Evolutionary conservation across 2,888 invertebrate species (phyloP).

Genomic region (Hydropsyche betteni): DNA sequence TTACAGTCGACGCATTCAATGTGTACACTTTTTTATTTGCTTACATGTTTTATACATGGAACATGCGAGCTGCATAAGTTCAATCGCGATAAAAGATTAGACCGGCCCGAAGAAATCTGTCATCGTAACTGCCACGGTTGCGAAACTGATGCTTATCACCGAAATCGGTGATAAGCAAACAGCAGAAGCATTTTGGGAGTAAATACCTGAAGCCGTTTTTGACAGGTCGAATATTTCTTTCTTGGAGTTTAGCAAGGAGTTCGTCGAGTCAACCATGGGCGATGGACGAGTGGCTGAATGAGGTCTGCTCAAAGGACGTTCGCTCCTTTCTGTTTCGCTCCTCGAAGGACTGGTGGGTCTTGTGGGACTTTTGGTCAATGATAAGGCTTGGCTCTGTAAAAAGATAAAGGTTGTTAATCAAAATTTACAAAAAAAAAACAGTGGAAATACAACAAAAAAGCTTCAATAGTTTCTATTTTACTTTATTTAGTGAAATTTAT

Average conservation of each 20-base stretch:
- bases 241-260: slow-evolving; percentile 68
- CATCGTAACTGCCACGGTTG: slow-evolving; percentile 21
- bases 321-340: slow-evolving; percentile 55
- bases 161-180: too few relatives aligned
- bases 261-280: slow-evolving; percentile 61
- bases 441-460: too few relatives aligned
- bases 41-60: background rate
- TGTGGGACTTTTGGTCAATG: slow-evolving; percentile 66
- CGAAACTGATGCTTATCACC: too few relatives aligned
- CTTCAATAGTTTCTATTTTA: too few relatives aligned
- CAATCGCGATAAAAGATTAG: slow-evolving; percentile 33
- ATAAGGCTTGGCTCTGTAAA: slow-evolving; percentile 73
- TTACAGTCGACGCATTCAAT: background rate
- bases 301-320: slow-evolving; percentile 61
- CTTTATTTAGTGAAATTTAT: too few relatives aligned
- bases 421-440: slow-evolving; percentile 2
- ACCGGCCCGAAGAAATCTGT: slow-evolving; percentile 32
- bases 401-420: background rate
- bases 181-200: background rate
- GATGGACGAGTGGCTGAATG: slow-evolving; percentile 58
- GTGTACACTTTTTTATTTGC: slow-evolving; percentile 25
- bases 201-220: slow-evolving; percentile 69
- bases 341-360: slow-evolving; percentile 50
- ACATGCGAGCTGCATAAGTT: slow-evolving; percentile 17
- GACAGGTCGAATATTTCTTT: slow-evolving; percentile 73